Evolutionary conservation across 1,140 invertebrate genomes (phyloP).

Genomic region (Aphidius gifuensis): DNA sequence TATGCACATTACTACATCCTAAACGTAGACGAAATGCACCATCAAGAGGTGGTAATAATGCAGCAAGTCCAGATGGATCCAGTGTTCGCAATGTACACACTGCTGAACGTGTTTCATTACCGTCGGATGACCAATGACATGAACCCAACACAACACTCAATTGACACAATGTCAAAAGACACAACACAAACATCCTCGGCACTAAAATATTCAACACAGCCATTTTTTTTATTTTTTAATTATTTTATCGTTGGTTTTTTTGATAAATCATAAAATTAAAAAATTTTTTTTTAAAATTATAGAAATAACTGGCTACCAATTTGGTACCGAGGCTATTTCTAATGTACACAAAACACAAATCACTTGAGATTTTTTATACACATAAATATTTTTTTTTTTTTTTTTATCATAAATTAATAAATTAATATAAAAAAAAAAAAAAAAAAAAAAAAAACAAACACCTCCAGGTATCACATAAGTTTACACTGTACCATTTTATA

Average conservation of each 20-base stretch:
- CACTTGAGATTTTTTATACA: background rate
- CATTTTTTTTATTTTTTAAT: conserved; percentile 29
- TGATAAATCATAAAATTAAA: background rate
- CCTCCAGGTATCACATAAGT: conserved; percentile 32
- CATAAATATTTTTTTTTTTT: too few relatives aligned
- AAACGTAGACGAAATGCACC: conserved; percentile 67
- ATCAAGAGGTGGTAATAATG: conserved; percentile 67
- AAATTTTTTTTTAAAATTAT: too few relatives aligned
- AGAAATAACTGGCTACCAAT: too few relatives aligned
- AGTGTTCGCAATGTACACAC: conserved; percentile 69
- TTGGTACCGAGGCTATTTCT: background rate
- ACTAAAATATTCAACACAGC: conserved; percentile 35
- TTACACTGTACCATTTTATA: conserved; percentile 20
- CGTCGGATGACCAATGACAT: conserved; percentile 61
- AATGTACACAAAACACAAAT: conserved; percentile 3
- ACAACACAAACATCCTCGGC: conserved; percentile 27
- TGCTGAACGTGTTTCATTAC: conserved; percentile 62
- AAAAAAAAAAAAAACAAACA: conserved; percentile 22
- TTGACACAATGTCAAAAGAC: conserved; percentile 20
- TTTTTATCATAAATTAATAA: too few relatives aligned
- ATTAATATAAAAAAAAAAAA: conserved; percentile 13
- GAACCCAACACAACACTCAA: conserved; percentile 42
- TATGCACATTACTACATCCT: conserved; percentile 73
- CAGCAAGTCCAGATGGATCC: conserved; percentile 60
- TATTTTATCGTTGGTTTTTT: background rate